Percentiles rank a stretch among this genome's conserved stretches.
Conservation (phyloP, 2,113 vertebrate genomes). For the Pseudopodoces humilis region DNA sequence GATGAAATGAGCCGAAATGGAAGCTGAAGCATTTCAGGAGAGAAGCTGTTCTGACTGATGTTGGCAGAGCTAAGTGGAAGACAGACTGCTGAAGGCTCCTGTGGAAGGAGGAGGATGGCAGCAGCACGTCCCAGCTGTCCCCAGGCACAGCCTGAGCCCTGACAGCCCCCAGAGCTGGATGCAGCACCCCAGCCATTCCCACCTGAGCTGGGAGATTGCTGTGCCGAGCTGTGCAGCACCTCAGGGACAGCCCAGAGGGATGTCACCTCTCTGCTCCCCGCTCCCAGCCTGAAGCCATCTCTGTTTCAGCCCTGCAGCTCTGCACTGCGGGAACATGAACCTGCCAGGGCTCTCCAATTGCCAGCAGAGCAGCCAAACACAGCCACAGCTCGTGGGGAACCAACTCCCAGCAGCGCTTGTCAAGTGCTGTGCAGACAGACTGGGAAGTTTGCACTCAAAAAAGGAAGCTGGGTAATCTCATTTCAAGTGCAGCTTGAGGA, state of each 20-base stretch:
- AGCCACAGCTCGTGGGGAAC: not conserved
- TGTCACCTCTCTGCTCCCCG: too few relatives aligned
- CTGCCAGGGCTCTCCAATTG: not conserved
- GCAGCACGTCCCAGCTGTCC: not conserved
- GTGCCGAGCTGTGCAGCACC: too few relatives aligned
- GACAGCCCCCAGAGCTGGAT: not conserved
- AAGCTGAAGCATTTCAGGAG: not conserved
- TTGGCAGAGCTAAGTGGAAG: rapidly evolving
- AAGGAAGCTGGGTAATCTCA: not conserved
- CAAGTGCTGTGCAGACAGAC: not conserved
- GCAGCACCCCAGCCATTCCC: too few relatives aligned
- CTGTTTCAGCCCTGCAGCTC: not conserved
- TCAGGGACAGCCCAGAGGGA: too few relatives aligned
- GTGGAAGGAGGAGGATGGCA: rapidly evolving
- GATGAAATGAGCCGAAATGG: not conserved
- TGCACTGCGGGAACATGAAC: not conserved
- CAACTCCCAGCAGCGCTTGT: not conserved
- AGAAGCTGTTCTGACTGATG: not conserved
- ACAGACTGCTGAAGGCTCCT: not conserved
- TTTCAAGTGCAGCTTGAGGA: not conserved
- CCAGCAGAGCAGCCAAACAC: not conserved
- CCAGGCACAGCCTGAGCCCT: not conserved
- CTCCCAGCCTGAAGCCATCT: not conserved
- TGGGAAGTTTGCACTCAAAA: not conserved
- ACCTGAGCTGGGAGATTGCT: too few relatives aligned